Evolutionary conservation across 2,797 vertebrate species (phyloP).

Genomic region (Danio albolineatus): DNA sequence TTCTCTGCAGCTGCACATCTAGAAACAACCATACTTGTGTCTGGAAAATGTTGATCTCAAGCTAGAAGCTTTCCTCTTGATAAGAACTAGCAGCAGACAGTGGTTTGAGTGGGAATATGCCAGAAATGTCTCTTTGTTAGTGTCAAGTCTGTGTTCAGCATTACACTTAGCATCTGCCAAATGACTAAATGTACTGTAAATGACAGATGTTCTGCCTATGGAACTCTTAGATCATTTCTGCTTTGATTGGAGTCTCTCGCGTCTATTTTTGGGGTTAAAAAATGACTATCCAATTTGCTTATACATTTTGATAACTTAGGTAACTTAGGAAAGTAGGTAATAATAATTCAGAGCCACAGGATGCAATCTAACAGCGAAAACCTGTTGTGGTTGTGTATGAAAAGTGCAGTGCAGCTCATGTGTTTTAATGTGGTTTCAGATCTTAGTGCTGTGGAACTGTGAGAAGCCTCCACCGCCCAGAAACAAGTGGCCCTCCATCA

Average conservation of each 20-base stretch:
- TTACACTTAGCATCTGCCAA: too few relatives aligned
- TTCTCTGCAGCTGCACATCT: too few relatives aligned
- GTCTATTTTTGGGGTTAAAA: neutral
- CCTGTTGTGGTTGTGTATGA: neutral
- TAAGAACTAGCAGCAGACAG: too few relatives aligned
- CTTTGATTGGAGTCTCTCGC: neutral
- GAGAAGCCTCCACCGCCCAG: constrained; percentile 81
- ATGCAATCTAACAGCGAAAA: neutral
- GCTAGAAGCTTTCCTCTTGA: too few relatives aligned
- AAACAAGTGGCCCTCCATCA: constrained; percentile 84
- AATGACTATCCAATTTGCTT: neutral
- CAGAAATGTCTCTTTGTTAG: too few relatives aligned
- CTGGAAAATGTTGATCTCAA: too few relatives aligned
- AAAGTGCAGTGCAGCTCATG: neutral
- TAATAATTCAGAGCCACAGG: neutral
- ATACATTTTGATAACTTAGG: neutral
- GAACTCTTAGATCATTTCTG: neutral
- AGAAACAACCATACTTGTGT: too few relatives aligned
- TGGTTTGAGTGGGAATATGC: too few relatives aligned
- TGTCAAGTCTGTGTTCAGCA: too few relatives aligned
- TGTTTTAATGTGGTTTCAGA: constrained; percentile 64
- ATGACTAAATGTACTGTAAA: neutral
- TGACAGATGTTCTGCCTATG: neutral
- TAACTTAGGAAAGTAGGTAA: neutral
- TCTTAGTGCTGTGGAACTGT: constrained; percentile 83